Percentiles rank a stretch among this genome's conserved stretches.
phyloP scores from a whole-genome alignment of 2,113 vertebrate genomes.

The Eublepharis macularius region DNA sequence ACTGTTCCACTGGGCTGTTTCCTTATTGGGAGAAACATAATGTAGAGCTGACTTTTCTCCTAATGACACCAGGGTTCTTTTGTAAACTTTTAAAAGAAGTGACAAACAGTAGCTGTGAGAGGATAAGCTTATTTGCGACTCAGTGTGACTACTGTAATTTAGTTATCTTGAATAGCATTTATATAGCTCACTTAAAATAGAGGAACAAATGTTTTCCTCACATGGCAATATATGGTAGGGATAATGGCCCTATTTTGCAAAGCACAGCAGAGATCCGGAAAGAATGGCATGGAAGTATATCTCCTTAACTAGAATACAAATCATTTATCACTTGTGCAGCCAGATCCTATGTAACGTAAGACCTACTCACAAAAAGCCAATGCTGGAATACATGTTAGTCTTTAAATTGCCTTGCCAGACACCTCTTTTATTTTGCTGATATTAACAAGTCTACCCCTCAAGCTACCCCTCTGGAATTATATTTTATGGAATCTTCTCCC shows the following conservation, averaged over 20 bases:
- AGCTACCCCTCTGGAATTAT: too few species aligned
- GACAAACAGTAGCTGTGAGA: not conserved
- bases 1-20: not conserved
- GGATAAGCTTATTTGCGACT: not conserved
- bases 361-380: too few species aligned
- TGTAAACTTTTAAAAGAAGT: not conserved
- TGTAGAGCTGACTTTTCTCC: not conserved
- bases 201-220: slow-evolving; percentile 11
- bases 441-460: too few species aligned
- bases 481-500: not conserved
- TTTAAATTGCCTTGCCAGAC: too few species aligned
- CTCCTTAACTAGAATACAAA: too few species aligned
- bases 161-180: not conserved
- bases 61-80: not conserved
- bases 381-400: too few species aligned
- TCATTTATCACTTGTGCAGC: too few species aligned
- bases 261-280: not conserved
- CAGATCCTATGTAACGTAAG: too few species aligned
- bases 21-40: not conserved
- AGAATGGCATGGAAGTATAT: not conserved
- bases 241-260: slow-evolving; percentile 7
- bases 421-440: too few species aligned
- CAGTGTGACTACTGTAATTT: slow-evolving; percentile 5
- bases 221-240: not conserved
- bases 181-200: slow-evolving; percentile 3